phyloP scores from a whole-genome alignment of 2,888 invertebrate genomes.

The Scaptomyza tumidula region DNA sequence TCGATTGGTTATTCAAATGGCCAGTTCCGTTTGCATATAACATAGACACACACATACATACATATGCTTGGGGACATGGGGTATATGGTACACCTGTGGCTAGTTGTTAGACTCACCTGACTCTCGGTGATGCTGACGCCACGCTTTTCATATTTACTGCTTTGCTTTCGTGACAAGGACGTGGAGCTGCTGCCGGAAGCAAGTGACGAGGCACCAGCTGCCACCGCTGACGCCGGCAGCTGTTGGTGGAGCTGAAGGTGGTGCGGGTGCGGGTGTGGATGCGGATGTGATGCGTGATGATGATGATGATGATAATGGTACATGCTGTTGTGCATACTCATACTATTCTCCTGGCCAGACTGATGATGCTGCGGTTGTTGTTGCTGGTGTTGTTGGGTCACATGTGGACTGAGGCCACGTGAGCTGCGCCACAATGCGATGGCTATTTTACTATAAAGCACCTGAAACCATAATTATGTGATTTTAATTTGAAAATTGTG shows the following conservation, averaged over 20 bases:
- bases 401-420: slow-evolving; percentile 87
- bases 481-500: not conserved
- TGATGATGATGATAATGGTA: slow-evolving; percentile 71
- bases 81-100: slow-evolving; percentile 16
- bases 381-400: slow-evolving; percentile 77
- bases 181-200: slow-evolving; percentile 66
- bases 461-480: slow-evolving; percentile 82
- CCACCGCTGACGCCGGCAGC: slow-evolving; percentile 11
- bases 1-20: slow-evolving; percentile 7
- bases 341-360: slow-evolving; percentile 69
- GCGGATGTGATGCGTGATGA: slow-evolving; percentile 43
- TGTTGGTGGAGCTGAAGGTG: slow-evolving; percentile 49
- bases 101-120: slow-evolving; percentile 78
- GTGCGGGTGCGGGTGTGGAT: slow-evolving; percentile 47
- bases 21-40: not conserved
- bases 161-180: slow-evolving; percentile 83
- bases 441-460: slow-evolving; percentile 93
- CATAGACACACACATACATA: not conserved
- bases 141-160: slow-evolving; percentile 85
- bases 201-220: slow-evolving; percentile 36
- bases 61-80: not conserved
- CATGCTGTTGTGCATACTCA: slow-evolving; percentile 81
- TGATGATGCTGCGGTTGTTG: slow-evolving; percentile 47
- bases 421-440: slow-evolving; percentile 93
- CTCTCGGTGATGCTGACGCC: slow-evolving; percentile 84